Conservation (phyloP, 2,113 vertebrate genomes). For the Brachypodius melanocephalos region DNA sequence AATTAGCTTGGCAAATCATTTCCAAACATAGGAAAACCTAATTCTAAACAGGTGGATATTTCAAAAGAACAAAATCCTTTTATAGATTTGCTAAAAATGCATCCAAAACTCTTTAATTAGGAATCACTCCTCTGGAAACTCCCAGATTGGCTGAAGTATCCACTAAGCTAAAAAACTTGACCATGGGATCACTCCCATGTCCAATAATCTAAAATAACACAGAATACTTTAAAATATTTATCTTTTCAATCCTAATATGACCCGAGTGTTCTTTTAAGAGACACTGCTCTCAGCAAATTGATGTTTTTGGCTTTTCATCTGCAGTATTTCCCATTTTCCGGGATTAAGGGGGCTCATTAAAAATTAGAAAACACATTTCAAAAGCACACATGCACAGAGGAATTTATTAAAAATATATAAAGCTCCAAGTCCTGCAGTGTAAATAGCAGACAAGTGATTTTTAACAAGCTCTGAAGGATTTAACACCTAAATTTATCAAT, state of each 20-base stretch:
- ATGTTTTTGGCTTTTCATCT: background rate
- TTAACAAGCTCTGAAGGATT: background rate
- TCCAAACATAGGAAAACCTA: background rate
- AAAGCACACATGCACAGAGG: background rate
- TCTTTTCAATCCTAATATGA: background rate
- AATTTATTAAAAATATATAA: background rate
- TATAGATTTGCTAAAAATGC: background rate
- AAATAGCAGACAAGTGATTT: background rate
- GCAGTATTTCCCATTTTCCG: background rate
- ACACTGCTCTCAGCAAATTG: background rate
- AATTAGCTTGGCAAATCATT: background rate
- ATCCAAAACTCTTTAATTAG: background rate
- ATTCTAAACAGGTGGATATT: background rate
- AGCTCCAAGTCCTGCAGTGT: background rate
- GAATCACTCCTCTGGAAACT: background rate
- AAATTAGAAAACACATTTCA: background rate
- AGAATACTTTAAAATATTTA: background rate
- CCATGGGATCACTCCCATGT: background rate
- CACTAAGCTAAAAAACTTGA: background rate
- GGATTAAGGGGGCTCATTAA: background rate
- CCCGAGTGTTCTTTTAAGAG: background rate
- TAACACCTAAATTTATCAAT: background rate
- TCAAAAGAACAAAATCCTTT: background rate
- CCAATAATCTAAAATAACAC: background rate
- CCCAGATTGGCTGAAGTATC: rapidly evolving